Base-by-base conservation (phyloP, 2,113 vertebrate genomes). In the Daphoenositta chrysoptera region DNA sequence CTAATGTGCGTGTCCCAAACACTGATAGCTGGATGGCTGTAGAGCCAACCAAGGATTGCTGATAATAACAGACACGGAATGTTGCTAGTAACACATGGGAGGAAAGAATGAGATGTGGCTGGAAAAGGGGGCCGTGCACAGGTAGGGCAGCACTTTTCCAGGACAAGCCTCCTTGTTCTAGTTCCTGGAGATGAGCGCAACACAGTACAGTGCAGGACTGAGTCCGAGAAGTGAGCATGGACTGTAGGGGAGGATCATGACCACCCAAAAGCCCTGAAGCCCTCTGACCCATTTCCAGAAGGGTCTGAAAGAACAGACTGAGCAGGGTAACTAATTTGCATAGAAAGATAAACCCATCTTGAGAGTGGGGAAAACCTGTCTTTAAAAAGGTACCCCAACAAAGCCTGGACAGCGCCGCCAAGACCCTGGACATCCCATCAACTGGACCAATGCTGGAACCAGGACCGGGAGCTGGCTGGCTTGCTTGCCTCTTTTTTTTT, bases 201-300 rank as follows among this genome's bases (percentile, higher is more conserved):
- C 18, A 27, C 22, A 57, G 7, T 10, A 22, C 14, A 80, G 17
- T 0, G 0, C 5, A 65, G 35, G 31, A 56, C 56, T 18, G 26
- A 42, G 31, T 21, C 26, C 0, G 0, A 18, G 75, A 71, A 71
- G 42, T 18, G 17, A 14, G 11, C 16, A 42, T 42, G 66, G 42
- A 22, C 11, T 31, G 7, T 30, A 48, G 30, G 9, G 28, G 3
- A 2, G 8, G 2, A 48, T 54, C n/a, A 48, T 26, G 17, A 56
- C 6, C 21, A 64, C 17, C 6, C 15, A 47, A 35, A 21, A 31
- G 4, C 9, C 16, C 31, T 0, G 0, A 64, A 48, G 17, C 9
- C 17, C n/a, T 57, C 37, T 12, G 26, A 37, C 12, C 18, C 14
- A 13, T 33, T 50, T 65, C 50, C 18, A 37, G 35, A 57, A 71